Evolutionary conservation across 2,113 vertebrate species (phyloP).

Genomic region (Alexandromys fortis): DNA sequence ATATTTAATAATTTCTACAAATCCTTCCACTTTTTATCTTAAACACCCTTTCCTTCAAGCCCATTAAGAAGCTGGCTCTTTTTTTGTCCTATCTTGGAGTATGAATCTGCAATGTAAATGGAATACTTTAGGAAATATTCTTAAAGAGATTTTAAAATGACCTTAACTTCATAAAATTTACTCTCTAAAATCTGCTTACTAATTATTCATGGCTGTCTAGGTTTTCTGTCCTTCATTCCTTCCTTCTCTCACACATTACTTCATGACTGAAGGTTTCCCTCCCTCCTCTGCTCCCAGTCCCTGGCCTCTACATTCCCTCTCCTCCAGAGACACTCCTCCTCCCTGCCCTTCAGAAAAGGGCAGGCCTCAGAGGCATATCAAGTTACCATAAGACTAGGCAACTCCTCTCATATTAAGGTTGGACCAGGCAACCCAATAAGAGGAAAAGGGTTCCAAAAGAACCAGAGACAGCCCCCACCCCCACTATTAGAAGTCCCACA

Average conservation of each 20-base stretch:
- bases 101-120: background rate
- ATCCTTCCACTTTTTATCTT: background rate
- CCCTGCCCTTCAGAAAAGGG: background rate
- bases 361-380: background rate
- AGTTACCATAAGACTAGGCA: background rate
- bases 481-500: background rate
- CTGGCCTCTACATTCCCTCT: background rate
- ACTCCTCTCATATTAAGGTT: background rate
- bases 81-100: background rate
- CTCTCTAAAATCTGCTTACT: constrained; percentile 13
- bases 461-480: background rate
- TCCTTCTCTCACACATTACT: background rate
- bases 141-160: constrained; percentile 47
- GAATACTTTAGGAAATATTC: background rate
- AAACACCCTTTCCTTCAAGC: background rate
- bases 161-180: constrained; percentile 47
- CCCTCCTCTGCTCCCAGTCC: background rate
- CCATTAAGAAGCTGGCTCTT: background rate
- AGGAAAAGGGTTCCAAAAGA: background rate
- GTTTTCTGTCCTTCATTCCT: background rate
- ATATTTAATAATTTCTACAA: background rate
- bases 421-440: background rate
- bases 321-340: background rate
- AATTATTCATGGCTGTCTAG: background rate
- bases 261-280: background rate